phyloP scores from a whole-genome alignment of 2,797 vertebrate species.

The Channallabes apus region DNA sequence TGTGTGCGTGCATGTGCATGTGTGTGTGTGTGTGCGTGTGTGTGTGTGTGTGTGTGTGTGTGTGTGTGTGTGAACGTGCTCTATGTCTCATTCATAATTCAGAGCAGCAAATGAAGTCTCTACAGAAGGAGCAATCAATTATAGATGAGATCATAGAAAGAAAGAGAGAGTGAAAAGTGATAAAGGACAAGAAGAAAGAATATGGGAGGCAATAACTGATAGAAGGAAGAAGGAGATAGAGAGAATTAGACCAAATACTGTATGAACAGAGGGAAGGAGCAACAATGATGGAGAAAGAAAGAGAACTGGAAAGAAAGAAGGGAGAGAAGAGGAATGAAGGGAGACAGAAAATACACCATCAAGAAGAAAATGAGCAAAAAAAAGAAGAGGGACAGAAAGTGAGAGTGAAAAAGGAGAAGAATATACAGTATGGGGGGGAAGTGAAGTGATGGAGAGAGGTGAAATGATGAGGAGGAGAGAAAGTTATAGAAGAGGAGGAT shows the following conservation, averaged over 20 bases:
- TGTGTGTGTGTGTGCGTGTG: slow-evolving; percentile 12
- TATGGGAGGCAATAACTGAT: neutral
- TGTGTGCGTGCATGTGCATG: no score
- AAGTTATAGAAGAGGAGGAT: neutral
- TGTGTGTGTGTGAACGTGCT: slow-evolving; percentile 15
- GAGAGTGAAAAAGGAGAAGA: slow-evolving; percentile 23
- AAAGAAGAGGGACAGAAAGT: slow-evolving; percentile 31
- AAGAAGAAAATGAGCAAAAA: neutral
- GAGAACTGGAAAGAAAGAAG: neutral
- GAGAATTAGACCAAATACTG: neutral
- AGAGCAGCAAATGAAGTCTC: slow-evolving; percentile 76
- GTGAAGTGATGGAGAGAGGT: neutral
- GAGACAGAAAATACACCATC: neutral
- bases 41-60: slow-evolving; percentile 27
- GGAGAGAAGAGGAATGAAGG: neutral
- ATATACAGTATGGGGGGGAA: neutral
- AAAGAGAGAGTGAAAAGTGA: slow-evolving; percentile 52
- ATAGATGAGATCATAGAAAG: slow-evolving; percentile 70
- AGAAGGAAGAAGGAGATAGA: neutral
- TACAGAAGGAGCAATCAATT: slow-evolving; percentile 77
- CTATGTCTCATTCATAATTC: slow-evolving; percentile 78
- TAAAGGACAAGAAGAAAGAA: slow-evolving; percentile 27
- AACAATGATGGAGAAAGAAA: neutral
- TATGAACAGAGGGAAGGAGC: neutral
- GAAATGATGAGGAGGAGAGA: neutral